A percentile compares a stretch with the other conserved stretches of the same genome.
Evolutionary conservation across 2,888 invertebrate genomes (phyloP).

Genomic region (Acleris holmiana): DNA sequence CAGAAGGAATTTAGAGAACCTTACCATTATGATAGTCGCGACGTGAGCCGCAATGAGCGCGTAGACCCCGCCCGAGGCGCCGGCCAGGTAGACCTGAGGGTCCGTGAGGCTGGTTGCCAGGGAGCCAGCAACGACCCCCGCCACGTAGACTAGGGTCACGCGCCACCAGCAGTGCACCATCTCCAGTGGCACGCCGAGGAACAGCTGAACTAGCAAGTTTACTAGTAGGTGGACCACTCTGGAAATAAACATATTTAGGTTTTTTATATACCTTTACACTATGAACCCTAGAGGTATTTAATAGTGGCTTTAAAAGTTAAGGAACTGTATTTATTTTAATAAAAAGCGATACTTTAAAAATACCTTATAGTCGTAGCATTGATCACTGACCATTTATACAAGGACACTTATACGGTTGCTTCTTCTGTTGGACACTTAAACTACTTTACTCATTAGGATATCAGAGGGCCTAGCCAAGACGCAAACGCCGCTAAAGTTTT

Average conservation of each 20-base stretch:
- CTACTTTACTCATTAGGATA: no score
- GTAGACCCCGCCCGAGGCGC: constrained; percentile 98
- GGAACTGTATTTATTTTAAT: no score
- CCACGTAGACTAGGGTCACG: constrained; percentile 91
- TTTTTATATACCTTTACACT: no score
- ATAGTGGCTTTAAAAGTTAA: no score
- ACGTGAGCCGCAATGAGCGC: constrained; percentile 97
- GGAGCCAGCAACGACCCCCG: constrained; percentile 94
- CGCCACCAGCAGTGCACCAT: constrained; percentile 99
- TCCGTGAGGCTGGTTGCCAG: constrained; percentile 92
- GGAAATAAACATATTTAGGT: constrained; percentile 40
- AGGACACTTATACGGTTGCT: no score
- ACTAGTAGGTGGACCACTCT: constrained; percentile 94
- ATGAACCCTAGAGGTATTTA: no score
- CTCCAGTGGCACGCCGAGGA: constrained; percentile 97
- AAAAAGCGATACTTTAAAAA: no score
- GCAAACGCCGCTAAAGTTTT: no score
- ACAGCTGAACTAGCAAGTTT: constrained; percentile 95
- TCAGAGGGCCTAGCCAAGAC: no score
- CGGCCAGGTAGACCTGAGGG: constrained; percentile 92
- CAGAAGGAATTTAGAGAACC: constrained; percentile 30
- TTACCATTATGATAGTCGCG: constrained; percentile 94
- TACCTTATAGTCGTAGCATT: no score
- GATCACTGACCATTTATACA: no score
- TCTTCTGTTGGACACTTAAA: no score